Evolutionary conservation across 2,888 invertebrate species (phyloP).

Genomic region (Apocheima hispidaria): DNA sequence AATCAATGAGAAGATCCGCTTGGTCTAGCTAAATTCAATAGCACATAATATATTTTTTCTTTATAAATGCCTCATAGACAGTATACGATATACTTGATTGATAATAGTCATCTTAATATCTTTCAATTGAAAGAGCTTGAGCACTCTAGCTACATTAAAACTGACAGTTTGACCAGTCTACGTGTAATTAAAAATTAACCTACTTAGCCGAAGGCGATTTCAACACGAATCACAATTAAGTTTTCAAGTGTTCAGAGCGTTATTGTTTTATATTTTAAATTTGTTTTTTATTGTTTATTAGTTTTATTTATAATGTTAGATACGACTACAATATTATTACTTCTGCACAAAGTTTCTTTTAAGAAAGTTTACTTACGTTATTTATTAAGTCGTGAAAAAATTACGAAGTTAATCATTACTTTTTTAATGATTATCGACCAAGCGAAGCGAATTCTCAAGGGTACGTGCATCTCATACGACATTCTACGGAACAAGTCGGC

Average conservation of each 20-base stretch:
- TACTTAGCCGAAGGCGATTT: constrained; percentile 56
- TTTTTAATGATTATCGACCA: no score
- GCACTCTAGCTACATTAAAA: constrained; percentile 63
- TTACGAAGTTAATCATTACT: no score
- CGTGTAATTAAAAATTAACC: constrained; percentile 79
- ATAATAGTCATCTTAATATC: constrained; percentile 38
- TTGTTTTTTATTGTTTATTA: not conserved
- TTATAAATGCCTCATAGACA: not conserved
- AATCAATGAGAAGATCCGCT: no score
- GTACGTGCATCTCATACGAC: no score
- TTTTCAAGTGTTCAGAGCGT: constrained; percentile 31
- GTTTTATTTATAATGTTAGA: not conserved
- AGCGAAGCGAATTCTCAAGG: no score
- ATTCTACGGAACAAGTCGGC: no score
- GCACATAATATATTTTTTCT: not conserved
- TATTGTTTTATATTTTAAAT: constrained; percentile 31
- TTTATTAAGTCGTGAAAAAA: no score
- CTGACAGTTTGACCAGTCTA: constrained; percentile 60
- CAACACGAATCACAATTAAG: constrained; percentile 39
- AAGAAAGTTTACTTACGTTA: no score
- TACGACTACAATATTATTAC: not conserved
- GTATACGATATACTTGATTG: constrained; percentile 26
- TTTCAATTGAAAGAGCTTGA: constrained; percentile 45
- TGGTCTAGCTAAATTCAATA: no score
- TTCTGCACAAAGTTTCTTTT: no score